A percentile compares a stretch with the other conserved stretches of the same genome.
Conservation (phyloP, 1,140 invertebrate species). For the Chironomus striatipennis region DNA sequence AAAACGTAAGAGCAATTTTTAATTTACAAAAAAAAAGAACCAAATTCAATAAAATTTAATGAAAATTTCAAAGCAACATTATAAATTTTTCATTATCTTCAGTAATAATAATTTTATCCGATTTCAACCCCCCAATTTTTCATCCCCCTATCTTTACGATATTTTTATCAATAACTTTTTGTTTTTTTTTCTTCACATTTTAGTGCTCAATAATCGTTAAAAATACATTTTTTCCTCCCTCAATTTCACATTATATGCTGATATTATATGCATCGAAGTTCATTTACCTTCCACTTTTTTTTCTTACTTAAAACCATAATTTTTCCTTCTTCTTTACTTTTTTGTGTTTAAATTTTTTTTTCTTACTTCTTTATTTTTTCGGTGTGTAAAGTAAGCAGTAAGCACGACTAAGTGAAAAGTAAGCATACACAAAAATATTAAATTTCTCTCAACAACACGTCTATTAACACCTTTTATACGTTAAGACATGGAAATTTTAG, state of each 20-base stretch:
- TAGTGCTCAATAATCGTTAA: neutral
- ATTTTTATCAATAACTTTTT: neutral
- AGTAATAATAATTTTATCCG: too few relatives aligned
- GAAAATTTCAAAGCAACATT: too few relatives aligned
- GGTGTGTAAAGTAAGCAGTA: neutral
- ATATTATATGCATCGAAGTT: neutral
- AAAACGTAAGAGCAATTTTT: too few relatives aligned
- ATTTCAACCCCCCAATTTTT: too few relatives aligned
- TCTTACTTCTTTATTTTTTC: neutral
- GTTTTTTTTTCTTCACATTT: neutral
- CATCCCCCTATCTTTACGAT: neutral
- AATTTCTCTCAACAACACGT: neutral
- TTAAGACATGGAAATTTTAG: too few relatives aligned
- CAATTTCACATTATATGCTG: too few relatives aligned
- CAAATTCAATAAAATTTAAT: too few relatives aligned
- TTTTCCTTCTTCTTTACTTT: neutral
- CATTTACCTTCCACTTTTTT: conserved; percentile 1
- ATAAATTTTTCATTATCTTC: too few relatives aligned
- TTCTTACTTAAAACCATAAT: neutral
- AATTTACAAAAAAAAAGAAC: too few relatives aligned
- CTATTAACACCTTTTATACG: neutral
- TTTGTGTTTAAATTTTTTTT: too few relatives aligned
- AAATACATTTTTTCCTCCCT: neutral
- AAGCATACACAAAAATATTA: neutral
- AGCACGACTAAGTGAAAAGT: neutral